A percentile compares a stretch with the other conserved stretches of the same genome.
phyloP scores from a whole-genome alignment of 2,113 vertebrate species.

The Cettia cetti region DNA sequence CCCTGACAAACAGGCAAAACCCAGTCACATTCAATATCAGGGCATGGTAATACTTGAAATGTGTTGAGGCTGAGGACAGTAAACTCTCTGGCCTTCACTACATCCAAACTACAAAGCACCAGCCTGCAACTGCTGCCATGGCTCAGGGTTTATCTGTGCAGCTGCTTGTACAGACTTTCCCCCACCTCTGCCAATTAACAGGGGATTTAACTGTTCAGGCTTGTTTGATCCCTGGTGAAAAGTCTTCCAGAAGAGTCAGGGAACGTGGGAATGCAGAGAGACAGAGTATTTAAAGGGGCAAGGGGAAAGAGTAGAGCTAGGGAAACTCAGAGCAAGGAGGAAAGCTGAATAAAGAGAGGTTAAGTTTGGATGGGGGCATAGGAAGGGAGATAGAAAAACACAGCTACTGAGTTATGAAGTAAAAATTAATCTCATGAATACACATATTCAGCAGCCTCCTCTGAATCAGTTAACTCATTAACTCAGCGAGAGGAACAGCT shows the following conservation, averaged over 20 bases:
- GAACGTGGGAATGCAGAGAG: background rate
- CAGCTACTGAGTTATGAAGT: background rate
- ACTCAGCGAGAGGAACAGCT: background rate
- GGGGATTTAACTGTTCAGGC: background rate
- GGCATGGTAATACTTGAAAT: rapidly evolving
- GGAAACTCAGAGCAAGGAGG: background rate
- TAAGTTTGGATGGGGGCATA: background rate
- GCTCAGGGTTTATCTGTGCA: background rate
- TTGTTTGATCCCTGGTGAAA: background rate
- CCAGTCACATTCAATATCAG: background rate
- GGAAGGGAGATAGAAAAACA: background rate
- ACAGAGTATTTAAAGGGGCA: background rate
- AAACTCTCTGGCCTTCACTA: background rate
- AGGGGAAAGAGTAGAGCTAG: background rate
- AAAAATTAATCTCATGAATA: background rate
- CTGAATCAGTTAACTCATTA: background rate
- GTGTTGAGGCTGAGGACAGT: background rate
- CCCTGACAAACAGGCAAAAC: background rate
- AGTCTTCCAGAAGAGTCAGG: background rate
- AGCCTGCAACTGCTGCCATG: background rate
- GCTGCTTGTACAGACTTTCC: background rate
- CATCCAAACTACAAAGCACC: background rate
- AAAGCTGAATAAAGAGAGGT: background rate
- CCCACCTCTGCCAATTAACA: rapidly evolving
- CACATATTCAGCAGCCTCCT: background rate